Percentiles rank a stretch among this genome's conserved stretches.
Evolutionary conservation across 1,140 invertebrate species (phyloP).

Genomic region (Zaprionus africanus): DNA sequence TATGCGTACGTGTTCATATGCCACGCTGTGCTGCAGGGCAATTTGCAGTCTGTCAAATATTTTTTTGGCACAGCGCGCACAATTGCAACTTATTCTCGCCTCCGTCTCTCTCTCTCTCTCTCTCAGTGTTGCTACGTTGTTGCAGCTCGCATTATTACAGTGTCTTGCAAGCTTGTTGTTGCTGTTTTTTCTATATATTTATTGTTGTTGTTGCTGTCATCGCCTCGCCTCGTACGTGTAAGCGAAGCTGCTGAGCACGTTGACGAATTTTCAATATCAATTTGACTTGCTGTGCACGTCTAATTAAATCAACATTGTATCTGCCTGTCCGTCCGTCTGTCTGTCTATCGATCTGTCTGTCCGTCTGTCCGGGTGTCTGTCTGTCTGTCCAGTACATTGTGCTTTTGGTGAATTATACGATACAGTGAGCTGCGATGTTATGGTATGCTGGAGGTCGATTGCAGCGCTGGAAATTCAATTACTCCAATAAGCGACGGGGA

Average conservation of each 20-base stretch:
- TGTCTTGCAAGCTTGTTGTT: conserved; percentile 8
- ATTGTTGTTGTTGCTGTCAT: background rate
- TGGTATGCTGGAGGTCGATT: conserved; percentile 27
- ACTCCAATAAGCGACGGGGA: conserved; percentile 57
- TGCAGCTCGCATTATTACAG: conserved; percentile 25
- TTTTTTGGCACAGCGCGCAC: background rate
- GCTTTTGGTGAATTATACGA: conserved; percentile 26
- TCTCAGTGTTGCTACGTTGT: conserved; percentile 20
- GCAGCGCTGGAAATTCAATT: conserved; percentile 65
- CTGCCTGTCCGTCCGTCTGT: conserved; percentile 6
- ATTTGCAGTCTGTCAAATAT: conserved; percentile 12
- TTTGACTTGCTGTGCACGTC: conserved; percentile 62
- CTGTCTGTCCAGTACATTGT: background rate
- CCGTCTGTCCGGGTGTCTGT: background rate
- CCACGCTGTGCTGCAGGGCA: background rate
- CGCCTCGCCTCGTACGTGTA: conserved; percentile 54
- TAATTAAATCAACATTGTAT: conserved; percentile 72
- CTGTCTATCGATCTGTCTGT: conserved; percentile 3
- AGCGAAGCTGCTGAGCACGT: conserved; percentile 53
- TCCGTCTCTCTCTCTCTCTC: background rate
- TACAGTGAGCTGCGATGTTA: background rate
- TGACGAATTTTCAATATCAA: conserved; percentile 52
- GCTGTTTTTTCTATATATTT: conserved; percentile 8
- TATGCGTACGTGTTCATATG: background rate
- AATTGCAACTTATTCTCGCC: conserved; percentile 22